Evolutionary conservation across 2,888 invertebrate genomes (phyloP), one percentile per base, ranked within the genome.

Genomic region (Eupithecia abbreviata): DNA sequence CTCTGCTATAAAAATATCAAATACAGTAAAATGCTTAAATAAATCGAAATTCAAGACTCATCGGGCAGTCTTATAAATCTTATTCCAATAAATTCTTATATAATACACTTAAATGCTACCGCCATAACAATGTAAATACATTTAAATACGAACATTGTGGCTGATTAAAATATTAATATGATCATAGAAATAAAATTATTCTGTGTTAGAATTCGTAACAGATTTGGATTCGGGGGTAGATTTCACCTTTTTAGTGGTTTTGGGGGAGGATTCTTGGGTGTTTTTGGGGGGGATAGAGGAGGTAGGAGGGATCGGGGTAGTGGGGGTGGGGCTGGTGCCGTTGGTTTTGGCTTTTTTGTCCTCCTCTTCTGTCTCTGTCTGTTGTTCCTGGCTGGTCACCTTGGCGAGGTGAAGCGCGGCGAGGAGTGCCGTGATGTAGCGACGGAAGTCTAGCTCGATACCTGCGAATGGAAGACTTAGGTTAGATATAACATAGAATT

Each of bases 401-500:
- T 86, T 90, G 43, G 94, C 94, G 47, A 95, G 90, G 82, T 95
- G 94, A 2, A 95, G 84, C 0, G 94, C 94, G 0, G 94, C 94
- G 5, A 95, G 85, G 30, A 94, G 79, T 0, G 94, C 94, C 0
- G 92, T 92, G 41, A 93, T 82, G 86, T 95, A 95, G 42, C 94
- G 93, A 43, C 93, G 93, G 2, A 93, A 88, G 75, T 94, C 94
- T 55, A 94, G 79, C 75, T 94, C 94, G 7, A 94, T 90, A 62
- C 94, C 94, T 94, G 87, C 2, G 66, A 4, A 9, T 62, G 66
- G 45, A 62, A 0, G 5, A n/a, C 43, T 43, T 45, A 45, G 13
- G 5, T 66, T 66, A 66, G 65, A 66, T 30, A 18, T 3, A 2
- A 18, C 30, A 30, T 30, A 30, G 30, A 30, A 30, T 30, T 30